Conservation (phyloP, 2,888 invertebrate genomes). For the Thereva unica region DNA sequence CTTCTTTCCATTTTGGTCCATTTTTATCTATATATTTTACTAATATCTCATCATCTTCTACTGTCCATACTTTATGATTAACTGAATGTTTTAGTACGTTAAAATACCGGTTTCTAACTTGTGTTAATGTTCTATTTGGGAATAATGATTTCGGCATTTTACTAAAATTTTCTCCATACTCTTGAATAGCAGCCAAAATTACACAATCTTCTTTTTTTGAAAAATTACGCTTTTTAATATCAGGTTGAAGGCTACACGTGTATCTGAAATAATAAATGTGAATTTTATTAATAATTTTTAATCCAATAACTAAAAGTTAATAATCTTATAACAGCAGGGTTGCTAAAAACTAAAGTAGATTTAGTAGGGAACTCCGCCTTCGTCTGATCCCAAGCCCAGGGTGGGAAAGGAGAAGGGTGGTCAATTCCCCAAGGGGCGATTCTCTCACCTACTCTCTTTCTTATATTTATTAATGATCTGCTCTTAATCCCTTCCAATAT, state of each 20-base stretch:
- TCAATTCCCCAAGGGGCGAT: too few relatives aligned
- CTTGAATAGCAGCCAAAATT: slow-evolving; percentile 64
- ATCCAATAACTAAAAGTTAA: too few relatives aligned
- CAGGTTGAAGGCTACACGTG: slow-evolving; percentile 57
- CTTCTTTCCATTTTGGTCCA: slow-evolving; percentile 61
- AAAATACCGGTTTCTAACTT: slow-evolving; percentile 65
- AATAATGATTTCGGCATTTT: slow-evolving; percentile 64
- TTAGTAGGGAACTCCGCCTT: too few relatives aligned
- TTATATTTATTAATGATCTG: too few relatives aligned
- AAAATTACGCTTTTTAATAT: slow-evolving; percentile 66
- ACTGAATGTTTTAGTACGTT: slow-evolving; percentile 58
- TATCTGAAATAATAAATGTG: slow-evolving; percentile 51
- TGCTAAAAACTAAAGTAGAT: too few relatives aligned
- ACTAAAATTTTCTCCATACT: slow-evolving; percentile 65
- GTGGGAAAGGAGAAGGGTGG: too few relatives aligned
- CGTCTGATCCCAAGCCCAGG: too few relatives aligned
- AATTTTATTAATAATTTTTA: neutral
- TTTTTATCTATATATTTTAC: slow-evolving; percentile 61
- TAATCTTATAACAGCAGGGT: too few relatives aligned
- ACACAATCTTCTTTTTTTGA: slow-evolving; percentile 69
- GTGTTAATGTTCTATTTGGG: slow-evolving; percentile 65
- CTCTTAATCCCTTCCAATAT: too few relatives aligned
- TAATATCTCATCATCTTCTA: slow-evolving; percentile 66
- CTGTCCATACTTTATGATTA: slow-evolving; percentile 63
- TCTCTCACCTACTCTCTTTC: too few relatives aligned